Evolutionary conservation across 2,113 vertebrate genomes (phyloP).

Genomic region (Megaceryle maxima): DNA sequence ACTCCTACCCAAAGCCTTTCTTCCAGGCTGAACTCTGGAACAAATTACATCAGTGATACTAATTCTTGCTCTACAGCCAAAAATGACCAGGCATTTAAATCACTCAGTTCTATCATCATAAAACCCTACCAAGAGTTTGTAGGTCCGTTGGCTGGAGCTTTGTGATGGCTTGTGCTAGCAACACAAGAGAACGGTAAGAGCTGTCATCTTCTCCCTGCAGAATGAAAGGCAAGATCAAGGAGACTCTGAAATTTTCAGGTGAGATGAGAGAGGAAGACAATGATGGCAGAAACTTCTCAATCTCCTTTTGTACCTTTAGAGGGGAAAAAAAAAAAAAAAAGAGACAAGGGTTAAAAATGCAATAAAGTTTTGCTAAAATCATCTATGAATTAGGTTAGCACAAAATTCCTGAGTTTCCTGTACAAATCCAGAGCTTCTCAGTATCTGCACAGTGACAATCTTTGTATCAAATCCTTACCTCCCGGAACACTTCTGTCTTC

Average conservation of each 20-base stretch:
- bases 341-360: not conserved
- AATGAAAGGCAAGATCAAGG: slow-evolving; percentile 65
- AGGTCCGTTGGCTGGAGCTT: not conserved
- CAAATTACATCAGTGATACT: not conserved
- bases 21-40: not conserved
- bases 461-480: not conserved
- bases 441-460: not conserved
- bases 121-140: slow-evolving; percentile 57
- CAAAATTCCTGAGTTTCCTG: not conserved
- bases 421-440: not conserved
- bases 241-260: slow-evolving; percentile 63
- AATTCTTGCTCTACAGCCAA: not conserved
- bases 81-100: not conserved
- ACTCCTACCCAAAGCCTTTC: not conserved
- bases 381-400: not conserved
- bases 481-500: not conserved
- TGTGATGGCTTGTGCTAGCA: slow-evolving; percentile 3
- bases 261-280: slow-evolving; percentile 13
- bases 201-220: not conserved
- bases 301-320: slow-evolving; percentile 25
- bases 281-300: slow-evolving; percentile 2
- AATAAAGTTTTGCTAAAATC: not conserved
- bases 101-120: not conserved
- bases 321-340: not conserved
- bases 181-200: rapidly evolving